Conservation (phyloP, 2,797 vertebrate species). For the Prunella strophiata region DNA sequence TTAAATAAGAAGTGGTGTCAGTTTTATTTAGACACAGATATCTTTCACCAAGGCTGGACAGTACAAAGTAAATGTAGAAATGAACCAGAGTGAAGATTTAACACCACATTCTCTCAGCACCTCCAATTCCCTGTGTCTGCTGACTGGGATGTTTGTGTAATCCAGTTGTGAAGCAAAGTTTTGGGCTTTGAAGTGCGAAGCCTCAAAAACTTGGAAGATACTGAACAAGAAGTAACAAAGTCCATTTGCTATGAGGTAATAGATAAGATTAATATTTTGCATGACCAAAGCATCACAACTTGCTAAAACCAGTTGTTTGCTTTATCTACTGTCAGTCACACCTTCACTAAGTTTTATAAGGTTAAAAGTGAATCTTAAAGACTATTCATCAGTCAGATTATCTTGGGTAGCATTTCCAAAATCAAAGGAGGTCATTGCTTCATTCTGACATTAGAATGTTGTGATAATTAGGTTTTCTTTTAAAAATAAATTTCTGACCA, state of each 20-base stretch:
- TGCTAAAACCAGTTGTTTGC: not conserved
- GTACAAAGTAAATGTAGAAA: not conserved
- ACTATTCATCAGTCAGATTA: not conserved
- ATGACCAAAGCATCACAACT: not conserved
- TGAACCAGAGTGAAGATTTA: not conserved
- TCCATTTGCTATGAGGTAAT: not conserved
- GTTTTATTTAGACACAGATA: not conserved
- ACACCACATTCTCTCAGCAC: not conserved
- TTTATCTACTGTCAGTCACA: not conserved
- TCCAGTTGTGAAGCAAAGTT: not conserved
- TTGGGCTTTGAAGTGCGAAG: not conserved
- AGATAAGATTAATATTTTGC: not conserved
- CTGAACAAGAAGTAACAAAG: not conserved
- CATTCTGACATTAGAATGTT: not conserved
- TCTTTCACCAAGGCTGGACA: not conserved
- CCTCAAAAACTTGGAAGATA: not conserved
- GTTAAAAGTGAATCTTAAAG: not conserved
- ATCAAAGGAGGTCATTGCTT: not conserved
- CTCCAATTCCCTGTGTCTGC: not conserved
- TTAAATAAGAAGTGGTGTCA: no score
- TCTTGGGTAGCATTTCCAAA: not conserved
- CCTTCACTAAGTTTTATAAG: not conserved
- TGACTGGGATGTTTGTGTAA: not conserved
- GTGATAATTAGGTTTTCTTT: not conserved
- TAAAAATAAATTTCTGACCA: not conserved